phyloP scores from a whole-genome alignment of 1,140 invertebrate genomes.

The Drosophila triauraria region DNA sequence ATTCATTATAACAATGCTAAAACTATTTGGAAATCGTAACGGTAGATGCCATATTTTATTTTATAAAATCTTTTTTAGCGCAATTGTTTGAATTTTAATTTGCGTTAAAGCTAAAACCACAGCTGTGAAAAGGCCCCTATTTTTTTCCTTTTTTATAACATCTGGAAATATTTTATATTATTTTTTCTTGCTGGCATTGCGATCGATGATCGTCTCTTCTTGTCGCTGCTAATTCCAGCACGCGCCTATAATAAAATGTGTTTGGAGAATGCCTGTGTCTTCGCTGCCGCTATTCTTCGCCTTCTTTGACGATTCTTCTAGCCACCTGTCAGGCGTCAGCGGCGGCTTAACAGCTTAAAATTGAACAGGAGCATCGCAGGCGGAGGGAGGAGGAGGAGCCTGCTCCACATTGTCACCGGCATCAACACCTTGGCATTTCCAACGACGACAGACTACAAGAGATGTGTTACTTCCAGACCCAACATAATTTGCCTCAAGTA shows the following conservation, averaged over 20 bases:
- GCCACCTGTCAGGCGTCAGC: constrained; percentile 72
- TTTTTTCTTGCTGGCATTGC: constrained; percentile 10
- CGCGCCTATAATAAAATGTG: constrained; percentile 64
- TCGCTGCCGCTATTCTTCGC: not conserved
- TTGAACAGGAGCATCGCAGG: constrained; percentile 3
- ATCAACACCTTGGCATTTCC: constrained; percentile 57
- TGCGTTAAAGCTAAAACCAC: not conserved
- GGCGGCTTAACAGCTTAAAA: constrained; percentile 67
- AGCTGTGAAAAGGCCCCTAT: no score
- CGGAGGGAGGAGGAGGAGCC: not conserved
- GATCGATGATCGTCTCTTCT: not conserved
- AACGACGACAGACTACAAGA: constrained; percentile 13
- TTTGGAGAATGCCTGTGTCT: constrained; percentile 35
- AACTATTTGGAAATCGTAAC: no score
- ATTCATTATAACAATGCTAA: no score
- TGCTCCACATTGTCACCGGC: constrained; percentile 65
- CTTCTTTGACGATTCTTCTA: constrained; percentile 27
- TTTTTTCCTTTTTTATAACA: not conserved
- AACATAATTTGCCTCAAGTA: constrained; percentile 72
- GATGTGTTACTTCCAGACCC: constrained; percentile 19
- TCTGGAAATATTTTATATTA: not conserved
- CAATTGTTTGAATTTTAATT: no score
- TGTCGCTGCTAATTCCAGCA: constrained; percentile 62
- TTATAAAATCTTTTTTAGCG: no score
- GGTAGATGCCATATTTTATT: no score